These are phyloP conservation scores for Bovichtus variegatus DNA, from an alignment of 2,797 vertebrate genomes.

Conservation along the genomic window DNA sequence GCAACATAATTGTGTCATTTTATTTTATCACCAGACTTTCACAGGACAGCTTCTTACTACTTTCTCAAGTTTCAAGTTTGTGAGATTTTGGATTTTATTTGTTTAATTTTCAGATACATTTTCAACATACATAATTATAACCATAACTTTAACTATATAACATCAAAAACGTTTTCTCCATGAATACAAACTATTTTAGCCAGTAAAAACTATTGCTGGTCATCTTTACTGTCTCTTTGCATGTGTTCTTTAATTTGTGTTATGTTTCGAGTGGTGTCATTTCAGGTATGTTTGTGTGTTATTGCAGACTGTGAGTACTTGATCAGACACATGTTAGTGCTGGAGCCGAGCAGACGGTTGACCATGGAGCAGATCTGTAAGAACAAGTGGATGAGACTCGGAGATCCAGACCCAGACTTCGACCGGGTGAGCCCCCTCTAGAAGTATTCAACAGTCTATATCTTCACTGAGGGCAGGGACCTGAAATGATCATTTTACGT, in stretches of 20 bases:
- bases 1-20: no score
- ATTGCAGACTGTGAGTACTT: slow-evolving; percentile 96
- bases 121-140: no score
- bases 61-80: no score
- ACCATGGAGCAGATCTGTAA: slow-evolving; percentile 99
- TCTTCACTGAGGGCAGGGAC: not conserved
- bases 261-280: rapidly evolving
- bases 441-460: not conserved
- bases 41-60: no score
- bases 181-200: not conserved
- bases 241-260: not conserved
- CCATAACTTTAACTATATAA: no score
- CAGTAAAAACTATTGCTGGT: not conserved
- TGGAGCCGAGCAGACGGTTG: slow-evolving; percentile 95
- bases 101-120: no score
- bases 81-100: no score
- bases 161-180: not conserved
- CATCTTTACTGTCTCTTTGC: not conserved
- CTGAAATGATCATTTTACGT: not conserved
- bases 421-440: slow-evolving; percentile 88
- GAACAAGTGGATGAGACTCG: slow-evolving; percentile 99
- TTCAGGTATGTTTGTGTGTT: slow-evolving; percentile 28
- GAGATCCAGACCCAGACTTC: slow-evolving; percentile 94
- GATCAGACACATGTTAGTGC: slow-evolving; percentile 98
- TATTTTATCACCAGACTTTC: no score